Evolutionary conservation across 2,113 vertebrate genomes (phyloP), one percentile per base, ranked within the genome.

Genomic region (Oxygymnocypris stewartii): DNA sequence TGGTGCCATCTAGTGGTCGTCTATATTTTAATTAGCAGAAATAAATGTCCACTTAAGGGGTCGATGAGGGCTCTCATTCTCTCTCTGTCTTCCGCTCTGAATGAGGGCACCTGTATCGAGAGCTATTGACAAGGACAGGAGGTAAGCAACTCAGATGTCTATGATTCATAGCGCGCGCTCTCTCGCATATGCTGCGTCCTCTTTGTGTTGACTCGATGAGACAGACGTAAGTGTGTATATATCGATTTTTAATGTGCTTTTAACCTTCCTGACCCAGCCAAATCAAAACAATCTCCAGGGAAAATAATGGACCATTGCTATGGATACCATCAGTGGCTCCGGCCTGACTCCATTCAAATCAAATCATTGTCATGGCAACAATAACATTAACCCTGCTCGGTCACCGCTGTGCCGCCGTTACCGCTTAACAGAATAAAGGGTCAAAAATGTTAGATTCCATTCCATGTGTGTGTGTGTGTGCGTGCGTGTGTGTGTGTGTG

Each of bases 291-390:
- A 86, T 85, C 31, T 74, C 63, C 37, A 63, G 20, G 57, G 20
- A 54, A 31, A 40, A 61, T n/a, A 69, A 7, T 28, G 67, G 85
- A 51, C 74, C 0, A 88, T 93, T 92, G 44, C 91, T 90, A 92
- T 92, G 86, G 92, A 61, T 88, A 93, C 92, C 81, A 88, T 92
- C 91, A 90, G 28, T 71, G 51, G 44, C 83, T 84, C 78, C 49
- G 9, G 74, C 44, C 84, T 73, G 65, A 49, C 87, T 84, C 73
- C 74, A 79, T 67, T 86, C 49, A 86, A 84, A 88, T 88, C 74
- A 82, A 71, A 83, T 77, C 25, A 86, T 71, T 69, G 67, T 44
- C 82, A 79, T 88, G 73, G 79, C 63, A 88, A 77, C 87, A 88
- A 85, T 85, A 49, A 82, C 37, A 83, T 88, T 82, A 57, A 88